A percentile compares a stretch with the other conserved stretches of the same genome.
Evolutionary conservation across 2,888 invertebrate genomes (phyloP).

Genomic region (Chrysina gloriosa): DNA sequence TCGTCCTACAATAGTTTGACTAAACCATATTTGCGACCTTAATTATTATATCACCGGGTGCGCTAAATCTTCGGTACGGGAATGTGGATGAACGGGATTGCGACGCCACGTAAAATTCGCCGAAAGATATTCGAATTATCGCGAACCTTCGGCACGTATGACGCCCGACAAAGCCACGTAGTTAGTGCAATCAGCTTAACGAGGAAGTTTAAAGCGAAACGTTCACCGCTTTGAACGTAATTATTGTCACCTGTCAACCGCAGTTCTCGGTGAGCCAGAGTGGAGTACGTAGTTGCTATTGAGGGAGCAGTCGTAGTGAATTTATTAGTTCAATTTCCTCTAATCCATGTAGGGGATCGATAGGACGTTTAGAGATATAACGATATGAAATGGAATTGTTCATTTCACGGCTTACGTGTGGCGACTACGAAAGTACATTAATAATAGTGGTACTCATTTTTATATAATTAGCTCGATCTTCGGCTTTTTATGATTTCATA

Average conservation of each 20-base stretch:
- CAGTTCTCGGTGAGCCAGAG: background rate
- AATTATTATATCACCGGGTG: no score
- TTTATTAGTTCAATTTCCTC: slow-evolving; percentile 24
- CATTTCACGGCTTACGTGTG: no score
- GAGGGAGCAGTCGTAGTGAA: background rate
- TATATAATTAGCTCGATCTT: no score
- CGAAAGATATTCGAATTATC: background rate
- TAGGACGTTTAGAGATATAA: background rate
- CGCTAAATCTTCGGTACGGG: no score
- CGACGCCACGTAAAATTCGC: background rate
- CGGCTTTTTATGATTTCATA: no score
- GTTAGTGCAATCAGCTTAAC: background rate
- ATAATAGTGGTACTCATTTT: no score
- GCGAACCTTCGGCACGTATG: background rate
- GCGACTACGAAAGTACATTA: no score
- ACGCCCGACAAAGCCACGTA: background rate
- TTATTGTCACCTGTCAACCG: slow-evolving; percentile 25
- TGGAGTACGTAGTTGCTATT: background rate
- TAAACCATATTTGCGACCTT: no score
- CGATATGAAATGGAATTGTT: background rate
- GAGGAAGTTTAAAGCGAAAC: background rate
- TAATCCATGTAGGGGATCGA: slow-evolving; percentile 12
- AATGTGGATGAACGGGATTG: no score
- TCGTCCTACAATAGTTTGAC: no score
- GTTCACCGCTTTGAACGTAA: background rate